Conservation (phyloP, 2,797 vertebrate genomes). For the Simalia tracyae region DNA sequence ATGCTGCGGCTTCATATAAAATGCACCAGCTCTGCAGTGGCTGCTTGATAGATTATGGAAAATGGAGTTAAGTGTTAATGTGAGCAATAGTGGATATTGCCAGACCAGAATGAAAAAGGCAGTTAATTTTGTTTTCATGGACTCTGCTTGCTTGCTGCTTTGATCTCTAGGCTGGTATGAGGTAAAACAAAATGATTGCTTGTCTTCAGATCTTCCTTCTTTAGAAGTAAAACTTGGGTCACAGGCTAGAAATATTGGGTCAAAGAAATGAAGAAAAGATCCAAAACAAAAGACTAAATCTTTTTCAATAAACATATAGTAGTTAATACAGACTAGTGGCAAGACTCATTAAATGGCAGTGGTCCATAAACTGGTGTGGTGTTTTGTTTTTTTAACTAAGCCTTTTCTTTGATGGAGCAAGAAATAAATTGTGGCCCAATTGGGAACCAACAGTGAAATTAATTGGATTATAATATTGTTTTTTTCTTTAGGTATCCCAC, state of each 20-base stretch:
- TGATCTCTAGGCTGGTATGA: not conserved
- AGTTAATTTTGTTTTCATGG: slow-evolving; percentile 15
- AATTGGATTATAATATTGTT: slow-evolving; percentile 27
- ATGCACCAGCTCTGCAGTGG: not conserved
- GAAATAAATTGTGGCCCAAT: slow-evolving; percentile 25
- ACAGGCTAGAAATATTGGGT: slow-evolving; percentile 1
- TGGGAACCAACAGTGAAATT: slow-evolving; percentile 38
- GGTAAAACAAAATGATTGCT: slow-evolving; percentile 38
- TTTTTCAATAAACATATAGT: slow-evolving; percentile 12
- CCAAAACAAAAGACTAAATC: not conserved
- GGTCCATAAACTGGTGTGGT: not conserved
- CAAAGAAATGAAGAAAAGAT: not conserved
- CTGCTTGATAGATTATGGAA: not conserved
- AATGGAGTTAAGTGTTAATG: not conserved
- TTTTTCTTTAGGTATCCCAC: not conserved
- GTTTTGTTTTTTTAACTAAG: not conserved
- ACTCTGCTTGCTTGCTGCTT: not conserved
- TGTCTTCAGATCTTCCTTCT: not conserved
- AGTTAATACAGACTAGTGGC: not conserved
- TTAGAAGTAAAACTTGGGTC: not conserved
- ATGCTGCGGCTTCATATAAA: not conserved
- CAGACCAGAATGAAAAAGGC: not conserved
- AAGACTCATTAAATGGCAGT: not conserved
- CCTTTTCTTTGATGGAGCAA: slow-evolving; percentile 18
- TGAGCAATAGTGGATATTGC: not conserved